These are phyloP conservation scores for Coturnix japonica DNA, from an alignment of 2,113 vertebrate genomes.

Conservation along the genomic window DNA sequence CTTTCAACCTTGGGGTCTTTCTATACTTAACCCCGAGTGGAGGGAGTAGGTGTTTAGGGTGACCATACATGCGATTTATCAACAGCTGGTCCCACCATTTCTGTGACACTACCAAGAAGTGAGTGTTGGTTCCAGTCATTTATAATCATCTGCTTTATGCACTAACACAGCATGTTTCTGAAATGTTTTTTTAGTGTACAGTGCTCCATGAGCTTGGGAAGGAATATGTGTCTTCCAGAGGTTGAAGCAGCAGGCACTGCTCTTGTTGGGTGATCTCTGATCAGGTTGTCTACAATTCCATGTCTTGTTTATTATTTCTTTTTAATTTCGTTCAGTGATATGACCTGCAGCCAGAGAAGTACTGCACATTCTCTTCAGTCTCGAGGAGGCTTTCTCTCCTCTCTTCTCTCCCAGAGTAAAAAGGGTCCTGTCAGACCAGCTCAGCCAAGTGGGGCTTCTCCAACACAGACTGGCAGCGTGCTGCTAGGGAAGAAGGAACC, in stretches of 20 bases:
- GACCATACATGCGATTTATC: background rate
- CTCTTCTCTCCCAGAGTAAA: constrained; percentile 89
- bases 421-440: constrained; percentile 79
- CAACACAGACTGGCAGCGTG: constrained; percentile 71
- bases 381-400: constrained; percentile 88
- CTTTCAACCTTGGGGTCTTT: background rate
- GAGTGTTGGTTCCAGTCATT: background rate
- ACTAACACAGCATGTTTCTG: background rate
- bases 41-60: background rate
- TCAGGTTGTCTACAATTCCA: background rate
- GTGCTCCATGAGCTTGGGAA: background rate
- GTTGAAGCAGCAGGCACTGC: background rate
- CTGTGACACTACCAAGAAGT: background rate
- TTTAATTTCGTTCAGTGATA: constrained; percentile 80
- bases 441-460: constrained; percentile 74
- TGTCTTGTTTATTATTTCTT: background rate
- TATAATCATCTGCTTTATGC: background rate
- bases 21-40: background rate
- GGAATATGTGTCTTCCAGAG: background rate
- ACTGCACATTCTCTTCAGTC: constrained; percentile 83
- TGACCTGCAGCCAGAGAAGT: constrained; percentile 88
- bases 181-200: background rate
- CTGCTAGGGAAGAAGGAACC: constrained; percentile 84
- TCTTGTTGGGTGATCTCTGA: background rate
- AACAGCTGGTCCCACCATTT: background rate